Percentiles rank a stretch among this genome's conserved stretches.
Evolutionary conservation across 2,797 vertebrate genomes (phyloP).

Genomic region (Lophotriccus pileatus): DNA sequence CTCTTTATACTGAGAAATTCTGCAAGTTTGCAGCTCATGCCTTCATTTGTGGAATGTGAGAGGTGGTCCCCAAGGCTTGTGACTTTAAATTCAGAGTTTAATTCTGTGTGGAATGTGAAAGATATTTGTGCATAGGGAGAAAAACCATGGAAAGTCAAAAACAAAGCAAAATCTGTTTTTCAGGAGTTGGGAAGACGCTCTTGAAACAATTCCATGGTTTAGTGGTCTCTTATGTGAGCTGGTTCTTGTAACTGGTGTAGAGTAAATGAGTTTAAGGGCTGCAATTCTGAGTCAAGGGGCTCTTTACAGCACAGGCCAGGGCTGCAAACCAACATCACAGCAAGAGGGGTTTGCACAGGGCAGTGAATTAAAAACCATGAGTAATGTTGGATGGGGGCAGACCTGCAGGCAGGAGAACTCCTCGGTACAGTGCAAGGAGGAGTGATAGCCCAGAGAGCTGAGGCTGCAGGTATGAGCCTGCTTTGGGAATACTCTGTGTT

Average conservation of each 20-base stretch:
- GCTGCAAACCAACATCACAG: background rate
- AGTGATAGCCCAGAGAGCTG: background rate
- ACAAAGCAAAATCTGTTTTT: background rate
- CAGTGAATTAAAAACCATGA: background rate
- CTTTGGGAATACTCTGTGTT: background rate
- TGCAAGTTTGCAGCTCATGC: accelerated
- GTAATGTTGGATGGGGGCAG: background rate
- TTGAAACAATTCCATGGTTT: background rate
- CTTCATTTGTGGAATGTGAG: accelerated
- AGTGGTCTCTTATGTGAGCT: background rate
- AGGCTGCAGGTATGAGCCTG: background rate
- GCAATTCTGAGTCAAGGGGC: background rate
- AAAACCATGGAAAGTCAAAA: background rate
- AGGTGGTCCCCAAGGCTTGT: background rate
- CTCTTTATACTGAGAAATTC: background rate
- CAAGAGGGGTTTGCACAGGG: background rate
- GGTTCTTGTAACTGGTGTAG: background rate
- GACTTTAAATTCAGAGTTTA: background rate
- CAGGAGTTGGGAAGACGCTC: background rate
- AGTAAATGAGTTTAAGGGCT: background rate
- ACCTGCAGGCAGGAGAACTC: background rate
- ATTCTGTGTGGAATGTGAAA: background rate
- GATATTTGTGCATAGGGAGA: background rate
- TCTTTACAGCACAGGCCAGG: background rate
- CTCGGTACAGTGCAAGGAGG: accelerated